Percentiles rank a stretch among this genome's conserved stretches.
phyloP scores from a whole-genome alignment of 1,140 invertebrate genomes.

The Lycorma delicatula region DNA sequence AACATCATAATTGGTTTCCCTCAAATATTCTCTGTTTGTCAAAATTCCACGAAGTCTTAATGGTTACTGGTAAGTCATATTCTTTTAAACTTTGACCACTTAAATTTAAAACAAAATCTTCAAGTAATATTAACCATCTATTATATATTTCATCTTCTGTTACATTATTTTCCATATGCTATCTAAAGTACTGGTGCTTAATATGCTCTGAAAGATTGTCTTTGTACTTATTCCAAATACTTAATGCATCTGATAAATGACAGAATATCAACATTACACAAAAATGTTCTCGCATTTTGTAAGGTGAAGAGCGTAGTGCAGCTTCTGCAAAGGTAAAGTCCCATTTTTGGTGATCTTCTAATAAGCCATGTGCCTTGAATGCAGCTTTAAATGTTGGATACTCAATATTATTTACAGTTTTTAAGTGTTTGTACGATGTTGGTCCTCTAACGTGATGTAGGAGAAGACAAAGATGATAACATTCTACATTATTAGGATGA shows the following conservation, averaged over 20 bases:
- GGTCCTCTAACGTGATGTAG: too few relatives aligned
- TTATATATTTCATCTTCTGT: background rate
- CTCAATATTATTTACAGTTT: too few relatives aligned
- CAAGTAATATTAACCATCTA: background rate
- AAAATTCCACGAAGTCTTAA: background rate
- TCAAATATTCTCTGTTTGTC: background rate
- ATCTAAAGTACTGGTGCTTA: background rate
- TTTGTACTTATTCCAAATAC: conserved; percentile 6
- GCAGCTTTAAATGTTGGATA: too few relatives aligned
- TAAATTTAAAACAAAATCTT: conserved; percentile 6
- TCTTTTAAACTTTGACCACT: background rate
- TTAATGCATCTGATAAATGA: background rate
- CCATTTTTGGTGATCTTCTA: too few relatives aligned
- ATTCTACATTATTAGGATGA: too few relatives aligned
- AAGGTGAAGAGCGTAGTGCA: background rate
- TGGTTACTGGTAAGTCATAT: background rate
- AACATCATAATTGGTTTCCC: background rate
- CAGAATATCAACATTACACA: conserved; percentile 7
- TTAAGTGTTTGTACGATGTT: too few relatives aligned
- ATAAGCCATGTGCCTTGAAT: too few relatives aligned
- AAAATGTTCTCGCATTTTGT: conserved; percentile 1
- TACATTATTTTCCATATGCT: background rate
- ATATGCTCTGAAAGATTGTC: background rate
- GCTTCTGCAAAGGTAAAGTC: background rate
- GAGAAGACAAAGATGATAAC: too few relatives aligned